Base-by-base conservation (phyloP, 2,888 invertebrate genomes). In the Diarsia mendica region DNA sequence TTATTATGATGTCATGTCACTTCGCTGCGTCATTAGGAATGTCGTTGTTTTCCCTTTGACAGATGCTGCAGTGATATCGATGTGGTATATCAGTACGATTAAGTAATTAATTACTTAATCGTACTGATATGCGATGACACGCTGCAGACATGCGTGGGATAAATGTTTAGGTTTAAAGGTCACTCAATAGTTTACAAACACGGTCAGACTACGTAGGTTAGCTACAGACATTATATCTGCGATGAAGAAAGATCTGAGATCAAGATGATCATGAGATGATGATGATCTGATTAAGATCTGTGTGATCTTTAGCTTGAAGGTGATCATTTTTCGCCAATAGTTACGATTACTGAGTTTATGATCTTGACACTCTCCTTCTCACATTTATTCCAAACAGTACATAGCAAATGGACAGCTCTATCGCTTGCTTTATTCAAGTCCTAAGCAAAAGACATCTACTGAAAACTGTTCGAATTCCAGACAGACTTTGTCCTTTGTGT, bases 91-190 rank as follows among this genome's bases (percentile, higher is more conserved):
- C n/a, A n/a, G n/a, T n/a, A n/a, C n/a, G n/a, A 70, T 75, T 72
- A 67, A 79, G 72, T 76, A 61, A 74, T 74, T 73, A 67, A 70
- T 84, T 66, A 76, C 67, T 55, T 75, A 67, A 75, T 81, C 73
- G 63, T 67, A 65, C 51, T 72, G 46, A 75, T 81, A 77, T 72
- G 49, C 72, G 78, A 77, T 65, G 53, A 76, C 82, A 73, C 65
- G 61, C n/a, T 58, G 6, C n/a, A 55, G 72, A 70, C 83, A 82
- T 75, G 82, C 83, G 79, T 71, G 60, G 51, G 72, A 79, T 58
- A 58, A 58, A 67, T 79, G 79, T 72, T 82, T 64, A 48, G 61
- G 69, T 75, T 75, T 79, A 83, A 79, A 83, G 75, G 75, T 79
- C 69, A 67, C 18, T 64, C 20, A 15, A 23, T 53, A 72, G 72